Conservation (phyloP, 2,797 vertebrate genomes). For the Poecilia picta region DNA sequence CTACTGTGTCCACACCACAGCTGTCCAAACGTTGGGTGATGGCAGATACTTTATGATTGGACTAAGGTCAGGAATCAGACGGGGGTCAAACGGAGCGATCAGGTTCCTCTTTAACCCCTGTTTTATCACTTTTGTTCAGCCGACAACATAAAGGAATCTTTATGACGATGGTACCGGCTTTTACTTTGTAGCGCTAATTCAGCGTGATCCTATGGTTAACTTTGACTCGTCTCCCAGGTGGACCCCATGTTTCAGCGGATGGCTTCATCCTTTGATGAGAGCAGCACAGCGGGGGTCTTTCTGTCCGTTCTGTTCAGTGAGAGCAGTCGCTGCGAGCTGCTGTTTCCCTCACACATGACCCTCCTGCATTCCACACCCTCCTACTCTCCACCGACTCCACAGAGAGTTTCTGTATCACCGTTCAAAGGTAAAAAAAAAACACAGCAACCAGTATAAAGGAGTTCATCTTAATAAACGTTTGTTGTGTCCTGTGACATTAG, state of each 20-base stretch:
- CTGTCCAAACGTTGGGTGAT: background rate
- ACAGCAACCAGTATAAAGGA: background rate
- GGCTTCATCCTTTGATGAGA: constrained; percentile 90
- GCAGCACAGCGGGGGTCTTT: constrained; percentile 90
- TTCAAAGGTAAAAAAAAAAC: constrained; percentile 81
- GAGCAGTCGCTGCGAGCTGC: constrained; percentile 84
- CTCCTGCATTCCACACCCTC: constrained; percentile 81
- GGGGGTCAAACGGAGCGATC: background rate
- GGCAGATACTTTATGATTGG: background rate
- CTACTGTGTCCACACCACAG: too few relatives aligned
- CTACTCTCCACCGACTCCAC: constrained; percentile 63
- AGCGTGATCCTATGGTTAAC: background rate
- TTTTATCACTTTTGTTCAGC: background rate
- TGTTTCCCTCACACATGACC: constrained; percentile 83
- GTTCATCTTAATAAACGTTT: too few relatives aligned
- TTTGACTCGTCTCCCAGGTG: constrained; percentile 73
- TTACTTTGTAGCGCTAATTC: background rate
- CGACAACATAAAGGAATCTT: background rate
- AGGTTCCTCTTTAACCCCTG: background rate
- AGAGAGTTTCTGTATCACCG: constrained; percentile 69
- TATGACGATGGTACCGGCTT: background rate
- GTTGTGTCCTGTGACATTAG: background rate
- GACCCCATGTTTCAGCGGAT: constrained; percentile 94
- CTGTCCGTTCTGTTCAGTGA: constrained; percentile 85
- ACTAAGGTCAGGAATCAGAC: background rate